Percentiles rank a stretch among this genome's conserved stretches.
phyloP scores from a whole-genome alignment of 2,797 vertebrate species.

The Merluccius polli region DNA sequence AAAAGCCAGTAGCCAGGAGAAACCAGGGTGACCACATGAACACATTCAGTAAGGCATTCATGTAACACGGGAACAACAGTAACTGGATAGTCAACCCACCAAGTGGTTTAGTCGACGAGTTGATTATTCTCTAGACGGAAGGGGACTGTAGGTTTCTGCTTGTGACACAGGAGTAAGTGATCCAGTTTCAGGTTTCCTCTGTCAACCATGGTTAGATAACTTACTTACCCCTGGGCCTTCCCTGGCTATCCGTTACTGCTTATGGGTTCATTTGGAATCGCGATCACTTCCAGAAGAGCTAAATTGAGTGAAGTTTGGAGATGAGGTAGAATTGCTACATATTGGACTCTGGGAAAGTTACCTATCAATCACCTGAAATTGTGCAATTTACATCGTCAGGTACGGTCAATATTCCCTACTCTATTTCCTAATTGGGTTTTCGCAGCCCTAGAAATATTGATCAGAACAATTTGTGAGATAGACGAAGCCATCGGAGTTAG shows the following conservation, averaged over 20 bases:
- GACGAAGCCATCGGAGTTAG: neutral
- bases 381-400: neutral
- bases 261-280: neutral
- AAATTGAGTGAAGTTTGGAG: neutral
- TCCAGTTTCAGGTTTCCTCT: neutral
- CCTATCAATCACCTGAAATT: constrained; percentile 3
- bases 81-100: neutral
- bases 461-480: neutral
- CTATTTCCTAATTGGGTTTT: neutral
- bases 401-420: neutral
- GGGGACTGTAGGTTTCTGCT: neutral
- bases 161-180: neutral
- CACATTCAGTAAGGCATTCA: neutral
- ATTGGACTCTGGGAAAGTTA: neutral
- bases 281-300: neutral
- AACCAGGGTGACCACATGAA: neutral
- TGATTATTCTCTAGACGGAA: neutral
- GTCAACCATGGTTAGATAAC: neutral
- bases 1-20: neutral
- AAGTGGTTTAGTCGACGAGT: neutral
- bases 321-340: neutral
- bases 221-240: neutral
- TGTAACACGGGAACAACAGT: neutral
- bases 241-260: neutral
- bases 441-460: neutral